A percentile compares a stretch with the other conserved stretches of the same genome.
These are phyloP conservation scores for Sphaerophoria rueppellii DNA, from an alignment of 2,888 invertebrate species.

Conservation along the genomic window DNA sequence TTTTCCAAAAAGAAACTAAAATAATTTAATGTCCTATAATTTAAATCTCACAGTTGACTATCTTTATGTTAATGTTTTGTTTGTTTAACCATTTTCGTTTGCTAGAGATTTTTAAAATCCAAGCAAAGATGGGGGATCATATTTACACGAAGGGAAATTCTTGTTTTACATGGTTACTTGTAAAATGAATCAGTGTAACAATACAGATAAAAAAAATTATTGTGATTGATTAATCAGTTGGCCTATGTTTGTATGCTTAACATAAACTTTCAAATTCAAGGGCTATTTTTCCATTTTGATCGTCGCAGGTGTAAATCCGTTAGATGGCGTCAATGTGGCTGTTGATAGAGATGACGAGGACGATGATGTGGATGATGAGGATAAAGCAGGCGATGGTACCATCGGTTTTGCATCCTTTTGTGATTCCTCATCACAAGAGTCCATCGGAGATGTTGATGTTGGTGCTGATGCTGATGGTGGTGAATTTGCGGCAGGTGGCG, in stretches of 20 bases:
- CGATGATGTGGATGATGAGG: conserved; percentile 59
- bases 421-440: conserved; percentile 68
- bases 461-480: conserved; percentile 61
- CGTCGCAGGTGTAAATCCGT: conserved; percentile 25
- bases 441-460: conserved; percentile 70
- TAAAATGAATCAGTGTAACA: conserved; percentile 30
- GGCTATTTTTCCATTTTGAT: conserved; percentile 66
- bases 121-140: conserved; percentile 51
- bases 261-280: conserved; percentile 67
- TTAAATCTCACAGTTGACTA: conserved; percentile 77
- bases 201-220: conserved; percentile 32
- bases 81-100: conserved; percentile 52
- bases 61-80: conserved; percentile 61
- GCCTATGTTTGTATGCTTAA: conserved; percentile 62
- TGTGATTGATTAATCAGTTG: conserved; percentile 68
- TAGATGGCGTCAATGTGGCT: conserved; percentile 43
- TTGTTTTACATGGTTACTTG: conserved; percentile 2
- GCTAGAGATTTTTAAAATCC: conserved; percentile 67
- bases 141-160: conserved; percentile 10
- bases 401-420: conserved; percentile 54
- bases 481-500: conserved; percentile 53
- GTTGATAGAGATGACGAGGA: conserved; percentile 46
- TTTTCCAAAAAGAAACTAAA: conserved; percentile 59
- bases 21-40: conserved; percentile 73
- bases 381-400: conserved; percentile 61